Evolutionary conservation across 2,113 vertebrate genomes (phyloP).

Genomic region (Bubo bubo): DNA sequence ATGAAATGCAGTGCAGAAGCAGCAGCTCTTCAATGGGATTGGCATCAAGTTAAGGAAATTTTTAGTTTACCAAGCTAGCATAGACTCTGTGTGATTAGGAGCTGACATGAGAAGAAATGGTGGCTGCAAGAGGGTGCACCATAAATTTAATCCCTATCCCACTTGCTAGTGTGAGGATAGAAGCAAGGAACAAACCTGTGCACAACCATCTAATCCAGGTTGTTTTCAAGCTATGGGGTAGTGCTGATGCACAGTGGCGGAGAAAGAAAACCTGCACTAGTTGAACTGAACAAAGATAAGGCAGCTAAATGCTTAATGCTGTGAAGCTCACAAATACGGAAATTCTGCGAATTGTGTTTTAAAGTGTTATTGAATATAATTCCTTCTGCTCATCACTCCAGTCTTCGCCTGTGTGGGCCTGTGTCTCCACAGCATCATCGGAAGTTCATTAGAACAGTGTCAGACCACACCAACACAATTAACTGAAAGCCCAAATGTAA

Average conservation of each 20-base stretch:
- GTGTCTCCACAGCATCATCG: neutral
- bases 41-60: neutral
- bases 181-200: neutral
- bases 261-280: neutral
- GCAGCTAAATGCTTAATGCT: neutral
- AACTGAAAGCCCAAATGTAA: neutral
- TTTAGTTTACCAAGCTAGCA: neutral
- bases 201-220: neutral
- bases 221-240: neutral
- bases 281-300: neutral
- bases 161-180: too few relatives aligned
- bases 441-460: neutral
- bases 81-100: neutral
- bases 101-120: accelerated
- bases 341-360: neutral
- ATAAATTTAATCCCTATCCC: neutral
- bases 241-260: accelerated
- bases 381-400: neutral
- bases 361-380: neutral
- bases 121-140: neutral
- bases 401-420: accelerated
- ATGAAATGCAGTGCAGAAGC: neutral
- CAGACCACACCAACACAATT: neutral
- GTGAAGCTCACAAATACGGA: neutral
- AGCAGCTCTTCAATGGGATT: neutral